These are phyloP conservation scores for Mesopsocus fuscifrons DNA, from an alignment of 2,888 invertebrate species.

Conservation along the genomic window DNA sequence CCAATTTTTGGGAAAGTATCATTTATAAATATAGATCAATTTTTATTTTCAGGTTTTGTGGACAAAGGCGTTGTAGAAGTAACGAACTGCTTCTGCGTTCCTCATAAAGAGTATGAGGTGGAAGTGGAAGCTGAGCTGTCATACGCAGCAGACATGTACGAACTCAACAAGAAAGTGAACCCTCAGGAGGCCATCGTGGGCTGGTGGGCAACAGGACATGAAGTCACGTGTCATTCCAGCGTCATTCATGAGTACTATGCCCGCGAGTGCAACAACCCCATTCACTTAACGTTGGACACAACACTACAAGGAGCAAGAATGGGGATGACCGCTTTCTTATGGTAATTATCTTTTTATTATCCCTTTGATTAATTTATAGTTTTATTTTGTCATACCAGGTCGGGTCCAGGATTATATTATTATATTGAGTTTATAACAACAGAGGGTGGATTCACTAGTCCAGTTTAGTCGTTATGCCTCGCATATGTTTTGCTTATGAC, in stretches of 20 bases:
- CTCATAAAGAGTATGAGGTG: conserved; percentile 89
- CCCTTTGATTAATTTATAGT: conserved; percentile 6
- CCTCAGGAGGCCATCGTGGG: conserved; percentile 81
- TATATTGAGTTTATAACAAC: too few species aligned
- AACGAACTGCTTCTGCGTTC: conserved; percentile 97
- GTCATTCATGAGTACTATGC: conserved; percentile 96
- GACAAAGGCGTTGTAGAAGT: conserved; percentile 92
- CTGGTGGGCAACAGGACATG: conserved; percentile 97
- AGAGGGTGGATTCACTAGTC: not conserved
- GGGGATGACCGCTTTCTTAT: conserved; percentile 86
- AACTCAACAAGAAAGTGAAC: conserved; percentile 83
- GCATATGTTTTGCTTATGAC: too few species aligned
- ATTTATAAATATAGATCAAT: too few species aligned
- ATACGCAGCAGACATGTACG: conserved; percentile 90
- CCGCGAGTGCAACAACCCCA: conserved; percentile 81
- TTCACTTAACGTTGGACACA: conserved; percentile 92
- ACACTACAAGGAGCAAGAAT: conserved; percentile 71
- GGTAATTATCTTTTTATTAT: conserved; percentile 27
- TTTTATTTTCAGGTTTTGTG: conserved; percentile 42
- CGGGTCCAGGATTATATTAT: too few species aligned
- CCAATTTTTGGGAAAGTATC: too few species aligned
- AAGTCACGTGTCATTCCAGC: conserved; percentile 92
- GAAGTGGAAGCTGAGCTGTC: conserved; percentile 95
- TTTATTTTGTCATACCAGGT: not conserved
- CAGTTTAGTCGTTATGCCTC: too few species aligned